These are phyloP conservation scores for Aythya baeri DNA, from an alignment of 2,113 vertebrate species.

Conservation along the genomic window DNA sequence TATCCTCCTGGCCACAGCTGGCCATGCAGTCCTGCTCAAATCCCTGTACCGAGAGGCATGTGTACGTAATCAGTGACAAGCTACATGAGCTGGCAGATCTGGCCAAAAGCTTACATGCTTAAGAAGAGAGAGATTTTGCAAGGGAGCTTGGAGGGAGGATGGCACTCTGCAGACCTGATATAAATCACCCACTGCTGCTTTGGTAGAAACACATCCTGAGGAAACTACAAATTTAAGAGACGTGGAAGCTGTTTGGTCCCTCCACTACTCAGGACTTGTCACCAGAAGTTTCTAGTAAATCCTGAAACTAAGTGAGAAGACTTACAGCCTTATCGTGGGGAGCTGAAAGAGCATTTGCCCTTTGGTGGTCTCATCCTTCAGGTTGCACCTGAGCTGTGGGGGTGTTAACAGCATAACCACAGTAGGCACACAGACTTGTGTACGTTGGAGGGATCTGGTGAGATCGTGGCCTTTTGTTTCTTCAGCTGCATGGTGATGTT, in stretches of 20 bases:
- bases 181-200: neutral
- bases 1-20: neutral
- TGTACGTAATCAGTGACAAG: neutral
- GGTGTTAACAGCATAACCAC: neutral
- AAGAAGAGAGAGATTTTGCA: neutral
- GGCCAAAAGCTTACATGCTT: neutral
- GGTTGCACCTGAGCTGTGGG: neutral
- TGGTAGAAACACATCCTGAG: neutral
- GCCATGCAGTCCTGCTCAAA: neutral
- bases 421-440: neutral
- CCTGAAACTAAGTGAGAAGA: neutral
- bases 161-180: neutral
- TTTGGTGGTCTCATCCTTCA: neutral
- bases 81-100: neutral
- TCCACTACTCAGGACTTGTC: neutral
- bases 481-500: neutral
- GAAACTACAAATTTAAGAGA: neutral
- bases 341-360: neutral
- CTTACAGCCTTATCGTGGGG: neutral
- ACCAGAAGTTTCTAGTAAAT: neutral
- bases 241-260: neutral
- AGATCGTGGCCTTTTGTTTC: neutral
- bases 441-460: neutral
- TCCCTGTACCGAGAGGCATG: neutral
- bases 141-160: neutral